Evolutionary conservation across 2,888 invertebrate species (phyloP).

Genomic region (Lochmaea capreae): DNA sequence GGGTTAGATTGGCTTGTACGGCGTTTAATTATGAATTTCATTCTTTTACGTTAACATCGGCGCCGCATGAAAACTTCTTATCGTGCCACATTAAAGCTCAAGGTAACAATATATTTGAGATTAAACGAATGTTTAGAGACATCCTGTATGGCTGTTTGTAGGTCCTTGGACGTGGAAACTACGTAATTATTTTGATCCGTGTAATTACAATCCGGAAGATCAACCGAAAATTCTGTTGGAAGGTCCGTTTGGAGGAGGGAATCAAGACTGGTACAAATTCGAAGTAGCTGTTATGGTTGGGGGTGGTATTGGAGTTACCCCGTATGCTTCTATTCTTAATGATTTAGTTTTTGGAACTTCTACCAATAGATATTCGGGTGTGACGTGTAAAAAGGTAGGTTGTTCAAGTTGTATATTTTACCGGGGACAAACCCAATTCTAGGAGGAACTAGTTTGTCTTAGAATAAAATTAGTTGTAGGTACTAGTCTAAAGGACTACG

Average conservation of each 20-base stretch:
- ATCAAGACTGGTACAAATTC: conserved; percentile 98
- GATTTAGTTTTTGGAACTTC: conserved; percentile 97
- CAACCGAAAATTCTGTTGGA: conserved; percentile 91
- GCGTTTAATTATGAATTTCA: conserved; percentile 93
- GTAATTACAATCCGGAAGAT: conserved; percentile 87
- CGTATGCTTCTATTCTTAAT: conserved; percentile 96
- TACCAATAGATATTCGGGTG: conserved; percentile 95
- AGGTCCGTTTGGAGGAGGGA: conserved; percentile 97
- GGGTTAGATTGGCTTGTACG: conserved; percentile 93
- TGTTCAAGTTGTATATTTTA: not conserved
- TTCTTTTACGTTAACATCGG: conserved; percentile 94
- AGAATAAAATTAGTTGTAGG: no score
- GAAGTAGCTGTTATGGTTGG: conserved; percentile 98
- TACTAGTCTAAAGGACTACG: no score
- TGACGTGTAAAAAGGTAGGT: conserved; percentile 92
- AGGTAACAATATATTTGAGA: conserved; percentile 57
- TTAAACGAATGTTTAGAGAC: conserved; percentile 21
- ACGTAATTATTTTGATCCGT: conserved; percentile 93
- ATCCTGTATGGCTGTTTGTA: conserved; percentile 36
- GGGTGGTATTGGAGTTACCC: conserved; percentile 97
- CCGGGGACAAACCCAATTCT: no score
- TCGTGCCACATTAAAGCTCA: conserved; percentile 94
- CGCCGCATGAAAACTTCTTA: conserved; percentile 94
- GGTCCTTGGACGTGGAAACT: conserved; percentile 98
- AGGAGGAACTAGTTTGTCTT: no score